Evolutionary conservation across 1,140 invertebrate genomes (phyloP).

Genomic region (Lepidurus apus): DNA sequence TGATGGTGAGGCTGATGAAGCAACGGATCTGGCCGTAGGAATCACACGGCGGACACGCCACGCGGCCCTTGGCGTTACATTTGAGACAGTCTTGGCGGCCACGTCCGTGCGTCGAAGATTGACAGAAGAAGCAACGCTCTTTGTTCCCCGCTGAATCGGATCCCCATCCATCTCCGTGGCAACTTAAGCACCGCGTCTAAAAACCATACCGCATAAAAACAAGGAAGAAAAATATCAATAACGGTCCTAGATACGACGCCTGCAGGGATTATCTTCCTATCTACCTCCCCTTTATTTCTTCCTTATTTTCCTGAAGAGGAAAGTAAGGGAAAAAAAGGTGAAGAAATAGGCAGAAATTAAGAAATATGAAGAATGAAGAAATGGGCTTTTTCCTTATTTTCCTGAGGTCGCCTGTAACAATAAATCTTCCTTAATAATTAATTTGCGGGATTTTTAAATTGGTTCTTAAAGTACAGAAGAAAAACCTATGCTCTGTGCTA

Average conservation of each 20-base stretch:
- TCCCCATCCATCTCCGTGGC: conserved; percentile 48
- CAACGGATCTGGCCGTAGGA: conserved; percentile 50
- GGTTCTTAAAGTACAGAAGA: no score
- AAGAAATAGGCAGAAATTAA: no score
- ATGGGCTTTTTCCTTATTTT: no score
- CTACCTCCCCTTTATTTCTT: no score
- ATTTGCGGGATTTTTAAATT: no score
- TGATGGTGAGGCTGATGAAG: conserved; percentile 50
- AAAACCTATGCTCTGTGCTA: no score
- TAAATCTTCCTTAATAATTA: no score
- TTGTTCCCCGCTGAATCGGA: conserved; percentile 43
- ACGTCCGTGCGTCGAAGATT: conserved; percentile 45
- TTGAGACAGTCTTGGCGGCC: conserved; percentile 47
- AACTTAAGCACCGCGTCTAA: conserved; percentile 45
- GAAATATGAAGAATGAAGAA: no score
- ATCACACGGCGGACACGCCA: conserved; percentile 48
- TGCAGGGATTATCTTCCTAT: no score
- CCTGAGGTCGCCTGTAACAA: no score
- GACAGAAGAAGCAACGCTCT: conserved; percentile 49
- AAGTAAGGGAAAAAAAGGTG: no score
- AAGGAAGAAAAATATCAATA: not conserved
- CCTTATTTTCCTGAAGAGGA: no score
- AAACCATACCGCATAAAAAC: not conserved
- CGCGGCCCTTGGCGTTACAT: conserved; percentile 49
- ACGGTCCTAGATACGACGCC: not conserved